Conservation (phyloP, 2,797 vertebrate genomes). For the Falco berigora region DNA sequence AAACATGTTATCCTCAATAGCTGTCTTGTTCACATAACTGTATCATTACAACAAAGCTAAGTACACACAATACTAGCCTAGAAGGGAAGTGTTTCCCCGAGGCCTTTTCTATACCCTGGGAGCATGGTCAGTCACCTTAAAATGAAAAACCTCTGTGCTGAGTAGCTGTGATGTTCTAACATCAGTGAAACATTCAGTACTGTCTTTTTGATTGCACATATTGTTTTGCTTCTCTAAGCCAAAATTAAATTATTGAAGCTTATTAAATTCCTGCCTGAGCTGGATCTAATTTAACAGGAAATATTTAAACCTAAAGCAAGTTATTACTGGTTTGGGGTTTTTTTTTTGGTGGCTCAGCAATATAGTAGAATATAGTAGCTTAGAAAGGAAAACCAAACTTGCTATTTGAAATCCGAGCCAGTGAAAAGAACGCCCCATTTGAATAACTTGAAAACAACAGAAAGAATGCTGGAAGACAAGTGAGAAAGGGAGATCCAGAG, state of each 20-base stretch:
- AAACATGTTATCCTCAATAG: slow-evolving; percentile 4
- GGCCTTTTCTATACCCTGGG: neutral
- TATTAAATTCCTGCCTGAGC: slow-evolving; percentile 40
- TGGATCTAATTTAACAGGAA: slow-evolving; percentile 53
- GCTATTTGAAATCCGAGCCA: neutral
- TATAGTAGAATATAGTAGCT: slow-evolving; percentile 4
- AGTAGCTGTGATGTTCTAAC: slow-evolving; percentile 3
- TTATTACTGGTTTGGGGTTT: neutral
- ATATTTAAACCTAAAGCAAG: slow-evolving; percentile 60
- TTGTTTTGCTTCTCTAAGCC: slow-evolving; percentile 27
- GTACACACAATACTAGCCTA: neutral
- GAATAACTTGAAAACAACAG: neutral
- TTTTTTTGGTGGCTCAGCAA: slow-evolving; percentile 12
- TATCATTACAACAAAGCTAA: neutral
- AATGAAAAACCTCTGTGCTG: neutral
- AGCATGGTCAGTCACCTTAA: neutral
- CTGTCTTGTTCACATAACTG: neutral
- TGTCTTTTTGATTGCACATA: slow-evolving; percentile 11
- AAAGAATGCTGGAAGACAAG: neutral
- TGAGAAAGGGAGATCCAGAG: neutral
- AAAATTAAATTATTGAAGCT: slow-evolving; percentile 47
- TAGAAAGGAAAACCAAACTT: slow-evolving; percentile 18
- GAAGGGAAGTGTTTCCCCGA: neutral
- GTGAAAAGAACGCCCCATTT: neutral
- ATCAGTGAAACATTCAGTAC: neutral